A percentile compares a stretch with the other conserved stretches of the same genome.
These are phyloP conservation scores for Nycteola revayana DNA, from an alignment of 2,888 invertebrate species.

Conservation along the genomic window DNA sequence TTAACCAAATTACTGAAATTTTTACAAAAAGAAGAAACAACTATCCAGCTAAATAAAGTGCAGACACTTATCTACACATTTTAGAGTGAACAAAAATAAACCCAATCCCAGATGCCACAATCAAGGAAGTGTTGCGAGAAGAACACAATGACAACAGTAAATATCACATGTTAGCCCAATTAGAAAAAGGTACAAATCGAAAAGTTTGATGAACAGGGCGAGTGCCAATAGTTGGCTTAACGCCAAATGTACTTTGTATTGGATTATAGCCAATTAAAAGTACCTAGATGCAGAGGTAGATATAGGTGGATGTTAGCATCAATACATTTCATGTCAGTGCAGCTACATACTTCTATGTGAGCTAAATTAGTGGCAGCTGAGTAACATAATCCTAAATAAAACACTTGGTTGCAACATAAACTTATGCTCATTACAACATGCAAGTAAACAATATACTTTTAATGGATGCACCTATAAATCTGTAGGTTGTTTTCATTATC, in stretches of 20 bases:
- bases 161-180: slow-evolving; percentile 55
- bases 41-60: no score
- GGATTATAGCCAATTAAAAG: slow-evolving; percentile 81
- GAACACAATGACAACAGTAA: slow-evolving; percentile 33
- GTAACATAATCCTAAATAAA: slow-evolving; percentile 44
- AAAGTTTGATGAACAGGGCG: slow-evolving; percentile 73
- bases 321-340: slow-evolving; percentile 67
- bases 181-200: slow-evolving; percentile 74
- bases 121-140: slow-evolving; percentile 37
- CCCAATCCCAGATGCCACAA: slow-evolving; percentile 29
- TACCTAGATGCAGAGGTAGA: slow-evolving; percentile 56
- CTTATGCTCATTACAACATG: slow-evolving; percentile 27
- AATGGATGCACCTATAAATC: no score
- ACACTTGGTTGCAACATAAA: slow-evolving; percentile 15
- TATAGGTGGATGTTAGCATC: slow-evolving; percentile 55
- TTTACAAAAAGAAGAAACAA: no score
- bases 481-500: background rate
- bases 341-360: slow-evolving; percentile 64
- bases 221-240: slow-evolving; percentile 69
- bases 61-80: background rate
- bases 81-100: slow-evolving; percentile 12
- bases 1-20: slow-evolving; percentile 8
- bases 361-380: slow-evolving; percentile 60
- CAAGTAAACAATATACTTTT: slow-evolving; percentile 9
- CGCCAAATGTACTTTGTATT: slow-evolving; percentile 79